Conservation (phyloP, 2,797 vertebrate species). For the Anolis apletophallus region DNA sequence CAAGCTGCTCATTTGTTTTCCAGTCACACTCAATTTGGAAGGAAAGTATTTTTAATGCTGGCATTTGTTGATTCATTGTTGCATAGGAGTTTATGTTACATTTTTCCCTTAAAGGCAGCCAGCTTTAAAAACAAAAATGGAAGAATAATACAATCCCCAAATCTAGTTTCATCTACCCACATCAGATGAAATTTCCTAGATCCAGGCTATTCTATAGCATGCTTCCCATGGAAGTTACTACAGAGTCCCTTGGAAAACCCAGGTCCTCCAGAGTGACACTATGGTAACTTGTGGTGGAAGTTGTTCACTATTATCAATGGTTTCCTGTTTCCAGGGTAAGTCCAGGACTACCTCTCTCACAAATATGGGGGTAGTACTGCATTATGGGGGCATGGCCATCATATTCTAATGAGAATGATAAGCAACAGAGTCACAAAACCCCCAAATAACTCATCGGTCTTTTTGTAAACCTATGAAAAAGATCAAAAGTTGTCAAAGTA, state of each 20-base stretch:
- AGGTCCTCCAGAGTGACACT: too few relatives aligned
- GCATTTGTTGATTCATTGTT: not conserved
- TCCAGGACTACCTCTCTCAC: too few relatives aligned
- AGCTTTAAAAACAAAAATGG: not conserved
- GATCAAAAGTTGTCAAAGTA: not conserved
- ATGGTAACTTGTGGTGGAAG: too few relatives aligned
- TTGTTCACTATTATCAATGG: too few relatives aligned
- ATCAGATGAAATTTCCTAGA: too few relatives aligned
- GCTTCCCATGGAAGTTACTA: too few relatives aligned
- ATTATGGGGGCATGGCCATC: not conserved
- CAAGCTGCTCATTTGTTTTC: not conserved
- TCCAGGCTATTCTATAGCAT: too few relatives aligned
- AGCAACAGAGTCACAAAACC: slow-evolving; percentile 1
- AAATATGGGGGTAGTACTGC: too few relatives aligned
- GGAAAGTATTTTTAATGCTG: not conserved
- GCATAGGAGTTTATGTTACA: not conserved
- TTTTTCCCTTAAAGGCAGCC: not conserved
- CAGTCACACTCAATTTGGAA: not conserved
- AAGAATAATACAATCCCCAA: not conserved
- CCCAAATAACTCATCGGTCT: not conserved
- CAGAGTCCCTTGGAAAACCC: too few relatives aligned
- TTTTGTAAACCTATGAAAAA: not conserved
- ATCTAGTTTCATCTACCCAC: too few relatives aligned
- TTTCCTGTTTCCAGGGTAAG: too few relatives aligned
- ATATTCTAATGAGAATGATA: not conserved